phyloP scores from a whole-genome alignment of 1,140 invertebrate species.

The Aphaenogaster rudis region DNA sequence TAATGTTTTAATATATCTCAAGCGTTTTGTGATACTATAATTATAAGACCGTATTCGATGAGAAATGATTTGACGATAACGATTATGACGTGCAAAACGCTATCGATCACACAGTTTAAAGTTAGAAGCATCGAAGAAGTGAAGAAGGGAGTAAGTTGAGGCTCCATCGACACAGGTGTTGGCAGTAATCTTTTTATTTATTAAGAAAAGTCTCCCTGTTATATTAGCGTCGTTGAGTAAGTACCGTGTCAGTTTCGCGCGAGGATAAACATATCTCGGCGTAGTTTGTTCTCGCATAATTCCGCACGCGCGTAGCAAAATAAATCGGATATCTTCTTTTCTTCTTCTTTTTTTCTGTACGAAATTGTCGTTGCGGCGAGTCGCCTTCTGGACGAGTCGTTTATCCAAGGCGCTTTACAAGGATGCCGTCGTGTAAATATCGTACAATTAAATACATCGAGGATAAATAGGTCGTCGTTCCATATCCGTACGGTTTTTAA shows the following conservation, averaged over 20 bases:
- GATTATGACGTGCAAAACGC: neutral
- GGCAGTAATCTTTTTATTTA: constrained; percentile 64
- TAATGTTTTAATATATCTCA: neutral
- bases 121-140: neutral
- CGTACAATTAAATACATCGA: constrained; percentile 65
- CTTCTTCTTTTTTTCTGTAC: constrained; percentile 1
- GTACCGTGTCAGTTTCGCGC: constrained; percentile 62
- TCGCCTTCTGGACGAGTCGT: constrained; percentile 53
- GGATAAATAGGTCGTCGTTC: constrained; percentile 57
- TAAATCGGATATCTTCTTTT: constrained; percentile 49
- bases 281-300: constrained; percentile 47
- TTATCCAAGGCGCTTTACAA: constrained; percentile 64
- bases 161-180: constrained; percentile 17
- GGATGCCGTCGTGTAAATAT: constrained; percentile 50
- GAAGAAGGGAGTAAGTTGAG: neutral
- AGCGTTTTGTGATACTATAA: neutral
- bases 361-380: constrained; percentile 57
- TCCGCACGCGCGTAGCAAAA: constrained; percentile 63
- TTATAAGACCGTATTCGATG: neutral
- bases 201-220: constrained; percentile 62
- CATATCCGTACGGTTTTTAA: constrained; percentile 48
- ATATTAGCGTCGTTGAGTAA: constrained; percentile 63
- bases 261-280: constrained; percentile 60
- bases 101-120: constrained; percentile 8
- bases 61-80: neutral